phyloP scores from a whole-genome alignment of 1,140 invertebrate genomes.

The Dolichoris vasculosae region DNA sequence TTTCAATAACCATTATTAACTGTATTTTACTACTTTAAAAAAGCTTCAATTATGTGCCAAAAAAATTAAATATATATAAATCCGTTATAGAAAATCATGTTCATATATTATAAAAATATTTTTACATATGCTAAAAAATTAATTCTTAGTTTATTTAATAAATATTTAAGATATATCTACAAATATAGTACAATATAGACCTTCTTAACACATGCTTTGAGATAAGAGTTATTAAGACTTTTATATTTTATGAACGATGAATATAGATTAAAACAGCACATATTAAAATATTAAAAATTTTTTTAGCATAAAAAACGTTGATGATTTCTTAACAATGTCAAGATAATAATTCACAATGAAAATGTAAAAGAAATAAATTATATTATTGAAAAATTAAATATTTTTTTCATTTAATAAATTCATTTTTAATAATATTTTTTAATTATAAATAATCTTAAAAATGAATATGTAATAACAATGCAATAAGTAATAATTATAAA shows the following conservation, averaged over 20 bases:
- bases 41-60: not conserved
- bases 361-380: not conserved
- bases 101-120: not conserved
- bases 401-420: not conserved
- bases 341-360: not conserved
- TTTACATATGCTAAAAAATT: not conserved
- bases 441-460: not conserved
- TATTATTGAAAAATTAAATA: not conserved
- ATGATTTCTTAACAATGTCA: not conserved
- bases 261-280: conserved; percentile 17
- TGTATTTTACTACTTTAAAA: not conserved
- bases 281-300: not conserved
- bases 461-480: too few species aligned
- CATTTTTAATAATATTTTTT: not conserved
- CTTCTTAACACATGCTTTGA: not conserved
- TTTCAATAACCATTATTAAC: not conserved
- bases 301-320: not conserved
- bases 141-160: not conserved
- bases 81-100: not conserved
- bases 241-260: conserved; percentile 28
- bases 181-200: not conserved
- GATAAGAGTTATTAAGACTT: too few species aligned
- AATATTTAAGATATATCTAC: not conserved
- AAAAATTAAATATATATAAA: not conserved
- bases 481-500: too few species aligned